Conservation (phyloP, 2,888 invertebrate species). For the Gari tellinella region DNA sequence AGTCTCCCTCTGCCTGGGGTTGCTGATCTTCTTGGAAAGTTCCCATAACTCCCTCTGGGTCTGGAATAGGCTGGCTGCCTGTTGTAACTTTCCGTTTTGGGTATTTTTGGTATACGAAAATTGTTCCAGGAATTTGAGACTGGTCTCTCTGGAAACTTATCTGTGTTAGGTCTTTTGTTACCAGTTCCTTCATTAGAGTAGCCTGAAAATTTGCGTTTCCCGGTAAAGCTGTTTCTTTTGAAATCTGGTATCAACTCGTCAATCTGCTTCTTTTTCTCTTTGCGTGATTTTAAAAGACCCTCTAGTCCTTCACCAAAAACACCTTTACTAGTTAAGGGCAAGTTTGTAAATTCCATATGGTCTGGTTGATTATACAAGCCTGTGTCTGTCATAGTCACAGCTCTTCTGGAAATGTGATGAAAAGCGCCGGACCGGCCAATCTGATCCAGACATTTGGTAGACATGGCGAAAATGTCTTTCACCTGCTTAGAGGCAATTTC, state of each 20-base stretch:
- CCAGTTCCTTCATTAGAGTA: not conserved
- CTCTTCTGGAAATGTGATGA: conserved; percentile 11
- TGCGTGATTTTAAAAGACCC: not conserved
- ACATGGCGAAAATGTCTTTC: conserved; percentile 21
- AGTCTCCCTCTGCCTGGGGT: no score
- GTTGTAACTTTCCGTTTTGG: no score
- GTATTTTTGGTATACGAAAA: conserved; percentile 23
- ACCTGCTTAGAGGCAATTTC: conserved; percentile 3
- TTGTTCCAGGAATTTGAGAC: conserved; percentile 2
- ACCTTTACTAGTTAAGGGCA: conserved; percentile 17
- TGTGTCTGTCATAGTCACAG: conserved; percentile 7
- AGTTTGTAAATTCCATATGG: conserved; percentile 3
- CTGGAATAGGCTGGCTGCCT: not conserved
- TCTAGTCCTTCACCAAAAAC: conserved; percentile 11
- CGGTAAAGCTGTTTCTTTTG: no score
- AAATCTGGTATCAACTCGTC: conserved; percentile 15
- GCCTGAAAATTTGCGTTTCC: conserved; percentile 3
- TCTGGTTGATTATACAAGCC: conserved; percentile 8
- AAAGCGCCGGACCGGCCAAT: conserved; percentile 11
- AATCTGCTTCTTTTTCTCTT: conserved; percentile 17
- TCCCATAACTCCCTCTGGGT: conserved; percentile 3
- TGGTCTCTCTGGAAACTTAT: conserved; percentile 3
- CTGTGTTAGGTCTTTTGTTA: no score
- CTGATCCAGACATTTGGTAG: conserved; percentile 11
- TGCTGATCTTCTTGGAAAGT: not conserved